Evolutionary conservation across 2,113 vertebrate genomes (phyloP).

Genomic region (Ailurus styani): DNA sequence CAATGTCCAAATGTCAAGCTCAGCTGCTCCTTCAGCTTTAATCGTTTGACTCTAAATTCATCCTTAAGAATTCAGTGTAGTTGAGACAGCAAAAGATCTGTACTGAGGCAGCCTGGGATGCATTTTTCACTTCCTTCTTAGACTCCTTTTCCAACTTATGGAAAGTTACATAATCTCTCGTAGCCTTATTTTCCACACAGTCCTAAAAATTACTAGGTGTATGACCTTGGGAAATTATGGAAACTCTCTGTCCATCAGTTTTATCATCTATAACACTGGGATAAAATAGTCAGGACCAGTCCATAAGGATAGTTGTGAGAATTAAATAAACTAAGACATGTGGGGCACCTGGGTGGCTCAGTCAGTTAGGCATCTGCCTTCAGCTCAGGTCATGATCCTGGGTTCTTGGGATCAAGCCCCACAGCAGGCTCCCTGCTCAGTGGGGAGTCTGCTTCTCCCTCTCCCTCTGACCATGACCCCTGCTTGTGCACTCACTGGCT

Average conservation of each 20-base stretch:
- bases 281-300: background rate
- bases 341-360: background rate
- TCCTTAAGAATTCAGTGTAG: background rate
- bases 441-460: background rate
- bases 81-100: background rate
- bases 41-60: background rate
- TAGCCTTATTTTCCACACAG: background rate
- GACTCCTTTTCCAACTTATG: background rate
- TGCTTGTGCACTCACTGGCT: background rate
- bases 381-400: background rate
- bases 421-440: background rate
- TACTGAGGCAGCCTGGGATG: background rate
- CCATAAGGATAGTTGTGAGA: background rate
- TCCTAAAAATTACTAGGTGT: background rate
- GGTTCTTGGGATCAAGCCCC: background rate
- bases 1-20: background rate
- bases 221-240: background rate
- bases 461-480: background rate
- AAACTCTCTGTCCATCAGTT: background rate
- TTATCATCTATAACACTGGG: background rate
- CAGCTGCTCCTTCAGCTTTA: background rate
- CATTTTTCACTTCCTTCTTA: background rate
- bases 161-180: background rate
- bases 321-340: background rate
- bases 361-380: background rate